phyloP scores from a whole-genome alignment of 2,113 vertebrate genomes.

The Tauraco erythrolophus region DNA sequence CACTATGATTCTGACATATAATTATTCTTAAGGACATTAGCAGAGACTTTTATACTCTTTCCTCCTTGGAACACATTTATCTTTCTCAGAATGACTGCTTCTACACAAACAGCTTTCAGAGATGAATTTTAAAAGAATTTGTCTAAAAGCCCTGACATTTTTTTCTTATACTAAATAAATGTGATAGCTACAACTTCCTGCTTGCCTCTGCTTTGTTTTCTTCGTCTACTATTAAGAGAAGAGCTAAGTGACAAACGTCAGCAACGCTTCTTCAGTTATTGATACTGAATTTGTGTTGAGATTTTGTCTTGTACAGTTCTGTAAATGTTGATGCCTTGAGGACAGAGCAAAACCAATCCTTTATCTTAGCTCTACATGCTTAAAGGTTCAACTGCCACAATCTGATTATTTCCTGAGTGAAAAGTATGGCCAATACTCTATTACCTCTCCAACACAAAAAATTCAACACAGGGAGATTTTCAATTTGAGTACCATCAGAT shows the following conservation, averaged over 20 bases:
- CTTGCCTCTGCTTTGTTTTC: neutral
- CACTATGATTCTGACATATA: neutral
- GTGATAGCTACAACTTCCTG: neutral
- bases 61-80: neutral
- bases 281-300: neutral
- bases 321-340: neutral
- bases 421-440: neutral
- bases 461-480: neutral
- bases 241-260: neutral
- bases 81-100: neutral
- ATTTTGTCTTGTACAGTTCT: neutral
- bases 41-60: neutral
- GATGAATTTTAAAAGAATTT: neutral
- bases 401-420: neutral
- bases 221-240: neutral
- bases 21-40: neutral
- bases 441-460: neutral
- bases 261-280: neutral
- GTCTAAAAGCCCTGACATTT: neutral
- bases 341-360: neutral
- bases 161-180: neutral
- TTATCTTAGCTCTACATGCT: neutral
- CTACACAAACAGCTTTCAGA: neutral
- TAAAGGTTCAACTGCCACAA: neutral
- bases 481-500: neutral